Conservation (phyloP, 2,113 vertebrate genomes). For the human (Homo sapiens) region DNA sequence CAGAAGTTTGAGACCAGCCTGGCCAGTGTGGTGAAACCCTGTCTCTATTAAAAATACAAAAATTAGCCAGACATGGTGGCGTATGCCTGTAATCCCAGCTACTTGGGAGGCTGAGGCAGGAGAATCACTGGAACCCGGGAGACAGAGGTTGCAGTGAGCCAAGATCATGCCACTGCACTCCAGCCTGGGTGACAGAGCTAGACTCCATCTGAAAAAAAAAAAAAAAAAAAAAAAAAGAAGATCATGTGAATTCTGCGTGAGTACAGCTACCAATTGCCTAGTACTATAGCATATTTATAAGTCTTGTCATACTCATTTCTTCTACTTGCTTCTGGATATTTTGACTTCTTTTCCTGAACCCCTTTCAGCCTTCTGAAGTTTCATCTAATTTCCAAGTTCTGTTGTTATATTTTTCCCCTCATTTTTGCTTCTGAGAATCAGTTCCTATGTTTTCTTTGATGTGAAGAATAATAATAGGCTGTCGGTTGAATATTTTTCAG, state of each 20-base stretch:
- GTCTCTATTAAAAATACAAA: too few species aligned
- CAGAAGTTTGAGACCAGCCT: too few species aligned
- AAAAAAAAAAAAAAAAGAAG: neutral
- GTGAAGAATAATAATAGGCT: constrained; percentile 65
- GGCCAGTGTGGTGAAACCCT: too few species aligned
- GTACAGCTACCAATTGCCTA: neutral
- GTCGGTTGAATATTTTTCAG: constrained; percentile 68
- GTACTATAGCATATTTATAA: neutral
- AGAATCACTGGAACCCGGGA: too few species aligned
- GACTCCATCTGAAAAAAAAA: too few species aligned
- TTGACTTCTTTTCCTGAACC: constrained; percentile 52
- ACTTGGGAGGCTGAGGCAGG: too few species aligned
- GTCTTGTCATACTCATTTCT: neutral
- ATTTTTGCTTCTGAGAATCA: constrained; percentile 44
- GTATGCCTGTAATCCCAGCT: too few species aligned
- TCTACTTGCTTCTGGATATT: neutral
- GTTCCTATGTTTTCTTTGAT: constrained; percentile 64
- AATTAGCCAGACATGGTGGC: too few species aligned
- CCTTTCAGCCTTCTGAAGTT: constrained; percentile 49
- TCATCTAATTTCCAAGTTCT: constrained; percentile 68
- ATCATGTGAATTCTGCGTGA: constrained; percentile 21
- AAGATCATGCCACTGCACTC: too few species aligned
- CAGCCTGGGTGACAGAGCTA: too few species aligned
- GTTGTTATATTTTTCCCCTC: constrained; percentile 21
- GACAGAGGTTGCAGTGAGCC: too few species aligned